A percentile compares a stretch with the other conserved stretches of the same genome.
Evolutionary conservation across 2,888 invertebrate genomes (phyloP).

Genomic region (Helleia helle): DNA sequence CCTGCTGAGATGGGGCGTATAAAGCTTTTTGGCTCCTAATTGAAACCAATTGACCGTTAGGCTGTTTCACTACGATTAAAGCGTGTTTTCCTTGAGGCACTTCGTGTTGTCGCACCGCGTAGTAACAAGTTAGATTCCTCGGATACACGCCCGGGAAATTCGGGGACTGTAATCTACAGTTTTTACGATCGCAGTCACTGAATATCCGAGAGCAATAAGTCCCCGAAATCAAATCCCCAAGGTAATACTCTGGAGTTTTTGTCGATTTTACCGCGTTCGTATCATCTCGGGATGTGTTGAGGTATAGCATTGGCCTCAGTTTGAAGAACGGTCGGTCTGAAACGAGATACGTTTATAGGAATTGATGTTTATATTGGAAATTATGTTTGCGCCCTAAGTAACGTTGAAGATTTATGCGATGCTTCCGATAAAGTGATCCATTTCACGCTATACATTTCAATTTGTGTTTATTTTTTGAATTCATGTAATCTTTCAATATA

Average conservation of each 20-base stretch:
- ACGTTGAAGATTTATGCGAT: not conserved
- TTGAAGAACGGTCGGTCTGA: constrained; percentile 69
- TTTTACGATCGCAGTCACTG: constrained; percentile 92
- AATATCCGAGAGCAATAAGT: constrained; percentile 94
- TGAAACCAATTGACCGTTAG: constrained; percentile 88
- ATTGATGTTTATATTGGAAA: constrained; percentile 13
- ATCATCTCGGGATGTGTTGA: constrained; percentile 65
- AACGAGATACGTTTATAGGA: constrained; percentile 26
- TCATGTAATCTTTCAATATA: too few relatives aligned
- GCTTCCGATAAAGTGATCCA: not conserved
- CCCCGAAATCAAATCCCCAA: constrained; percentile 91
- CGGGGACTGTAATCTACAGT: constrained; percentile 91
- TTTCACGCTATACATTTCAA: not conserved
- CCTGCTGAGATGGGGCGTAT: constrained; percentile 71
- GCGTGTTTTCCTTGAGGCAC: constrained; percentile 91
- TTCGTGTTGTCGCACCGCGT: constrained; percentile 89
- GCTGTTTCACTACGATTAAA: constrained; percentile 87
- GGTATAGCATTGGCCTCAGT: constrained; percentile 58
- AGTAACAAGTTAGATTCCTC: constrained; percentile 94
- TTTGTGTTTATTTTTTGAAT: too few relatives aligned
- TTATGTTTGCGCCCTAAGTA: not conserved
- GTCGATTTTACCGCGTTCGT: constrained; percentile 51
- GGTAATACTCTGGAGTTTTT: constrained; percentile 77
- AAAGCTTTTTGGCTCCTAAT: constrained; percentile 84
- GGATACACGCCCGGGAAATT: constrained; percentile 96